phyloP scores from a whole-genome alignment of 2,888 invertebrate genomes.

The Prostheceraeus crozeri region DNA sequence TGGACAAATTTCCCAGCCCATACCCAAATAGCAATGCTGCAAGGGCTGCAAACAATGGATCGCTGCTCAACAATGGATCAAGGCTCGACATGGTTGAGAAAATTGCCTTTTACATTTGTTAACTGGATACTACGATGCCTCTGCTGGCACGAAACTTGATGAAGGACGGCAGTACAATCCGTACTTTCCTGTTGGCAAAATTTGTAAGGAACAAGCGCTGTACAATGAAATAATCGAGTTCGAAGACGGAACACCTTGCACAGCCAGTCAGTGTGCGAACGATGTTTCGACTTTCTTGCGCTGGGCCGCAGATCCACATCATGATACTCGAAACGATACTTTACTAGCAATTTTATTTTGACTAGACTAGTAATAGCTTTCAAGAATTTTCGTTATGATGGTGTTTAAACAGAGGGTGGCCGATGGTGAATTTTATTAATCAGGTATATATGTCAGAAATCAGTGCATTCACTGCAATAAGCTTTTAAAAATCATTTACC shows the following conservation, averaged over 20 bases:
- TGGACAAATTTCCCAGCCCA: slow-evolving; percentile 81
- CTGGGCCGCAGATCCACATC: slow-evolving; percentile 86
- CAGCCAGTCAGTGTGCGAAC: slow-evolving; percentile 88
- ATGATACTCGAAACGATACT: slow-evolving; percentile 80
- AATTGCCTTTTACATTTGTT: too few species aligned
- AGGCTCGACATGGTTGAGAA: too few species aligned
- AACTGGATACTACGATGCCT: too few species aligned
- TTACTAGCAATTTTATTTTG: too few species aligned
- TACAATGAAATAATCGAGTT: slow-evolving; percentile 70
- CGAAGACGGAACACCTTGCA: slow-evolving; percentile 69
- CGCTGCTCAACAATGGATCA: slow-evolving; percentile 92
- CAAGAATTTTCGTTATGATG: too few species aligned
- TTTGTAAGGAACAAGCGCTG: slow-evolving; percentile 66
- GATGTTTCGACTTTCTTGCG: slow-evolving; percentile 85
- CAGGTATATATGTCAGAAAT: too few species aligned
- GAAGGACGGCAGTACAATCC: slow-evolving; percentile 96
- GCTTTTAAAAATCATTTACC: too few species aligned
- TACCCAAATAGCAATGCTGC: slow-evolving; percentile 96
- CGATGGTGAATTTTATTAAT: too few species aligned
- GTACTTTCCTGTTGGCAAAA: slow-evolving; percentile 92
- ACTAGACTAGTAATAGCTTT: too few species aligned
- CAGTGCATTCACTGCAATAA: too few species aligned
- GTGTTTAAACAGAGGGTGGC: too few species aligned
- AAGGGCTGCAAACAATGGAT: slow-evolving; percentile 81
- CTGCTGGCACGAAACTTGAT: slow-evolving; percentile 71